A percentile compares a stretch with the other conserved stretches of the same genome.
Evolutionary conservation across 2,888 invertebrate species (phyloP).

Genomic region (Tipula lateralis): DNA sequence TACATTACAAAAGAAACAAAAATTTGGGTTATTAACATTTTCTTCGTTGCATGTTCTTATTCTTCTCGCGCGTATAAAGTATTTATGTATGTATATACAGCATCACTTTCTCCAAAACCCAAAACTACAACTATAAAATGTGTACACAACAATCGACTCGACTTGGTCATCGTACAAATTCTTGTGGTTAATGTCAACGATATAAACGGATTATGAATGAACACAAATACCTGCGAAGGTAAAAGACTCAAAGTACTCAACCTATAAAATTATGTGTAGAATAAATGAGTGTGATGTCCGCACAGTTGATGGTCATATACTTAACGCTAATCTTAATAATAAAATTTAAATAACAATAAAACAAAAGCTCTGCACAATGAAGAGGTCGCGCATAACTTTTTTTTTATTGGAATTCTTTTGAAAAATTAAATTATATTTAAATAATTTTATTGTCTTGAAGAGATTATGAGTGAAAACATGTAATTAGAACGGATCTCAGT

Average conservation of each 20-base stretch:
- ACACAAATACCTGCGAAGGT: not conserved
- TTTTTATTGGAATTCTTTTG: not conserved
- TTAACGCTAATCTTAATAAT: not conserved
- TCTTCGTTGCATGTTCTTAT: not conserved
- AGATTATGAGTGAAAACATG: slow-evolving; percentile 19
- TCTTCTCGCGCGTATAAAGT: not conserved
- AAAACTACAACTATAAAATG: not conserved
- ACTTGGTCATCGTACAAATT: not conserved
- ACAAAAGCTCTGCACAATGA: not conserved
- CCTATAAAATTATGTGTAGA: not conserved
- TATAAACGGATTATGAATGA: not conserved
- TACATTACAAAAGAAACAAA: slow-evolving; percentile 5
- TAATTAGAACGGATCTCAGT: slow-evolving; percentile 4
- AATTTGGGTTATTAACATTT: slow-evolving; percentile 24
- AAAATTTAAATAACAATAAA: not conserved
- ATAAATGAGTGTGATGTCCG: not conserved
- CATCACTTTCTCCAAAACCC: slow-evolving; percentile 5
- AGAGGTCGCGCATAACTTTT: not conserved
- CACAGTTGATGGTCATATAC: not conserved
- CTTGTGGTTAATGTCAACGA: not conserved
- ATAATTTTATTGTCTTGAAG: not conserved
- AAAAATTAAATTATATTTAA: not conserved
- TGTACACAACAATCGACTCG: not conserved
- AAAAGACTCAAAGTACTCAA: not conserved
- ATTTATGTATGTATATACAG: not conserved